Conservation (phyloP, 2,797 vertebrate genomes). For the Myiothlypis coronata region DNA sequence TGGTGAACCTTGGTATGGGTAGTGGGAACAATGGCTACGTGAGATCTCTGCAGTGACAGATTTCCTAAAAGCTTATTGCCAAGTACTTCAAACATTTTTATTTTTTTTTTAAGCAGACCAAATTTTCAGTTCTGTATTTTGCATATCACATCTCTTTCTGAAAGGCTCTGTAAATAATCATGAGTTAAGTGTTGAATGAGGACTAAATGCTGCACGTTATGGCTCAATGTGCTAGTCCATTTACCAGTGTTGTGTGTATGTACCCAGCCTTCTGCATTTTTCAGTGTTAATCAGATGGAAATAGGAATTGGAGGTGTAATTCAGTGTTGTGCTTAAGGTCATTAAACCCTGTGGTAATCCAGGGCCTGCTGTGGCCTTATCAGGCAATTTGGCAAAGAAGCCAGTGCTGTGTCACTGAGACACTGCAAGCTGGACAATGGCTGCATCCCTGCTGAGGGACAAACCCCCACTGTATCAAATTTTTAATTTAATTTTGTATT, state of each 20-base stretch:
- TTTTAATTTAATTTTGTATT: neutral
- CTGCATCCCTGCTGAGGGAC: neutral
- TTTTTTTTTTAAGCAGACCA: neutral
- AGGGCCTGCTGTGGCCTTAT: constrained; percentile 13
- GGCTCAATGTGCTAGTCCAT: neutral
- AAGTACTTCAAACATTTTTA: neutral
- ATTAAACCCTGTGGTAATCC: constrained; percentile 11
- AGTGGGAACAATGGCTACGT: neutral
- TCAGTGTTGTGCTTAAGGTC: constrained; percentile 29
- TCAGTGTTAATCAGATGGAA: constrained; percentile 41
- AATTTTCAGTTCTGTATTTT: neutral
- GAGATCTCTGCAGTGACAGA: neutral
- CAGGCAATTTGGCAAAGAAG: neutral
- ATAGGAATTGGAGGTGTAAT: constrained; percentile 31
- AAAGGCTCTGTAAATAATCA: neutral
- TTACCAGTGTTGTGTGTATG: neutral
- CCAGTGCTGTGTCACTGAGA: neutral
- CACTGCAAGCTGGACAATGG: neutral
- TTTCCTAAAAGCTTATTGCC: neutral
- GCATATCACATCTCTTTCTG: neutral
- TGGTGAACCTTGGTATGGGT: neutral
- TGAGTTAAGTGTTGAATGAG: neutral
- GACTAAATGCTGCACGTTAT: neutral
- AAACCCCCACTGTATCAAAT: neutral
- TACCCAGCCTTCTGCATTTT: constrained; percentile 16